Percentiles rank a stretch among this genome's conserved stretches.
phyloP scores from a whole-genome alignment of 2,888 invertebrate genomes.

The Lissocephala sabroskyi region DNA sequence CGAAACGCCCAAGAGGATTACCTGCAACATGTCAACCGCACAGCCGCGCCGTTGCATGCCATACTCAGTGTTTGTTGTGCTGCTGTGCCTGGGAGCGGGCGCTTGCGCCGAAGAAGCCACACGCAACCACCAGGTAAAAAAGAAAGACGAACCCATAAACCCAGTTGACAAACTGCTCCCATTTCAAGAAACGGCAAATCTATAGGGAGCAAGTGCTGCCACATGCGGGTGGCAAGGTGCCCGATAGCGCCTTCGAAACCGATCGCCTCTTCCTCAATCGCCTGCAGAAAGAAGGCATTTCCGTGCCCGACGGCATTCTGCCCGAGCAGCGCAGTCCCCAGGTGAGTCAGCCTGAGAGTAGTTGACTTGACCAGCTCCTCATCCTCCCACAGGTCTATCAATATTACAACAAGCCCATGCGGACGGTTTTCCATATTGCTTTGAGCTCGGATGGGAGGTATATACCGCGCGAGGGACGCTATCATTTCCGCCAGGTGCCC shows the following conservation, averaged over 20 bases:
- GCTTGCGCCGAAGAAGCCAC: too few relatives aligned
- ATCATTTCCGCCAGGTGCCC: conserved; percentile 70
- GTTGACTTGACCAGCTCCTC: background rate
- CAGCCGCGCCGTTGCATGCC: too few relatives aligned
- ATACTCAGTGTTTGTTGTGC: too few relatives aligned
- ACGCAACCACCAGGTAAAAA: too few relatives aligned
- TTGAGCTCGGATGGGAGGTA: conserved; percentile 75
- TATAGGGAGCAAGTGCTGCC: conserved; percentile 78
- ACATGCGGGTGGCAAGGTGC: conserved; percentile 77
- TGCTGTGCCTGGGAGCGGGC: too few relatives aligned
- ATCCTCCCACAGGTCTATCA: conserved; percentile 64
- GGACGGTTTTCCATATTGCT: conserved; percentile 72
- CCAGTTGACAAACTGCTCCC: too few relatives aligned
- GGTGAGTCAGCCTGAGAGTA: conserved; percentile 36
- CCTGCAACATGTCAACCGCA: too few relatives aligned
- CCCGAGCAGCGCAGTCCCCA: conserved; percentile 73
- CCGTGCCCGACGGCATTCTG: conserved; percentile 76
- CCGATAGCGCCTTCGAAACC: conserved; percentile 77
- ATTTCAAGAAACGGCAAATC: conserved; percentile 76
- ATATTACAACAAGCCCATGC: conserved; percentile 62
- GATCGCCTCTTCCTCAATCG: conserved; percentile 77
- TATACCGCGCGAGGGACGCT: conserved; percentile 74
- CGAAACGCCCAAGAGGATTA: too few relatives aligned
- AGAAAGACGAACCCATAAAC: too few relatives aligned
- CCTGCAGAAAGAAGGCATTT: conserved; percentile 77